A percentile compares a stretch with the other conserved stretches of the same genome.
Conservation (phyloP, 2,888 invertebrate genomes). For the Tuberolachnus salignus region DNA sequence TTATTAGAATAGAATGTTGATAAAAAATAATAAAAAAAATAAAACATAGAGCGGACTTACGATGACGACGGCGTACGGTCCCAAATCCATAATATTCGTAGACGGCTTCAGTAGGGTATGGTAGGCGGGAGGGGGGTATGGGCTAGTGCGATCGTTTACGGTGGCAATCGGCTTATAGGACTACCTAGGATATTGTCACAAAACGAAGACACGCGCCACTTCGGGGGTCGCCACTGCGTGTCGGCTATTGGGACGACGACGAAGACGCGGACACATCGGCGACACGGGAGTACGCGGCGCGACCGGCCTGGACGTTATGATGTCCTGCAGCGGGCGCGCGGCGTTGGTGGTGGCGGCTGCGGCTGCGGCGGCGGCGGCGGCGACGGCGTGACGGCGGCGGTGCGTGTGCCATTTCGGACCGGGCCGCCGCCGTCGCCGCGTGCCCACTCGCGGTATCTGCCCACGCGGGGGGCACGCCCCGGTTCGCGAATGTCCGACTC, state of each 20-base stretch:
- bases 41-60: constrained; percentile 1
- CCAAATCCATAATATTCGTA: constrained; percentile 3
- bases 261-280: not conserved
- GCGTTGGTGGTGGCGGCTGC: no score
- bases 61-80: constrained; percentile 5
- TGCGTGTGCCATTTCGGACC: constrained; percentile 44
- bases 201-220: not conserved
- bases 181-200: not conserved
- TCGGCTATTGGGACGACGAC: not conserved
- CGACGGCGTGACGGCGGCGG: no score
- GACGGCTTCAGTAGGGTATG: not conserved
- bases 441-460: constrained; percentile 46
- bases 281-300: constrained; percentile 30
- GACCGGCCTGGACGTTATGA: constrained; percentile 39
- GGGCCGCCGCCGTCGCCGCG: constrained; percentile 24
- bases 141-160: not conserved
- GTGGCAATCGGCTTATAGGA: not conserved
- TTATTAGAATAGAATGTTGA: no score
- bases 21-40: no score
- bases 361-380: not conserved
- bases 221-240: not conserved
- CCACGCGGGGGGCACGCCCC: constrained; percentile 49
- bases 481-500: constrained; percentile 44
- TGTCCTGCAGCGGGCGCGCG: constrained; percentile 13
- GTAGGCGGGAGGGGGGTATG: no score